Conservation (phyloP, 2,113 vertebrate genomes). For the Ictalurus punctatus region DNA sequence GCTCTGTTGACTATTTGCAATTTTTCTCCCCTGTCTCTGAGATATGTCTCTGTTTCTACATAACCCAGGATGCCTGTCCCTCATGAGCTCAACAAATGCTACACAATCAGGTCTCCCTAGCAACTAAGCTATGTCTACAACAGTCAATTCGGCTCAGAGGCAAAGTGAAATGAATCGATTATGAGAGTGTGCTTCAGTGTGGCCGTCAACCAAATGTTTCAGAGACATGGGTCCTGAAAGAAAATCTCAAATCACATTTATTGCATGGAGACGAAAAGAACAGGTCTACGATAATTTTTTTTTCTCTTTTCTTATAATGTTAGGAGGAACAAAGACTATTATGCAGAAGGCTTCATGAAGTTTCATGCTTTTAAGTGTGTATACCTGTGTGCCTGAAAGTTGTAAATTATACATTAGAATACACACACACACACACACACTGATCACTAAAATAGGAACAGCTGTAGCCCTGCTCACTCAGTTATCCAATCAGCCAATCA, state of each 20-base stretch:
- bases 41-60: conserved; percentile 62
- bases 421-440: background rate
- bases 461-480: background rate
- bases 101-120: conserved; percentile 65
- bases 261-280: conserved; percentile 57
- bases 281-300: conserved; percentile 56
- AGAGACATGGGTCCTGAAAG: conserved; percentile 57
- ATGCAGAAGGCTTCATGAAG: background rate
- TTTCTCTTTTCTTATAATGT: conserved; percentile 41
- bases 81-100: conserved; percentile 68
- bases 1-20: conserved; percentile 22
- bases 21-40: conserved; percentile 33
- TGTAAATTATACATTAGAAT: background rate
- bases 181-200: conserved; percentile 55
- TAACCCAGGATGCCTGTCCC: conserved; percentile 64
- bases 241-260: conserved; percentile 63
- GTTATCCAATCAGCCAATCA: background rate
- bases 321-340: conserved; percentile 12
- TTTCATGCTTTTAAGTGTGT: conserved; percentile 49
- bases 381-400: conserved; percentile 72
- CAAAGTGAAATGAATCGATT: conserved; percentile 71
- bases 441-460: background rate
- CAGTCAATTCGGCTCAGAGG: conserved; percentile 65
- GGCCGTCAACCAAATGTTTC: conserved; percentile 61
- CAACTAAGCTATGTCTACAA: conserved; percentile 63